These are phyloP conservation scores for Hemaris fuciformis DNA, from an alignment of 2,888 invertebrate species.

Conservation along the genomic window DNA sequence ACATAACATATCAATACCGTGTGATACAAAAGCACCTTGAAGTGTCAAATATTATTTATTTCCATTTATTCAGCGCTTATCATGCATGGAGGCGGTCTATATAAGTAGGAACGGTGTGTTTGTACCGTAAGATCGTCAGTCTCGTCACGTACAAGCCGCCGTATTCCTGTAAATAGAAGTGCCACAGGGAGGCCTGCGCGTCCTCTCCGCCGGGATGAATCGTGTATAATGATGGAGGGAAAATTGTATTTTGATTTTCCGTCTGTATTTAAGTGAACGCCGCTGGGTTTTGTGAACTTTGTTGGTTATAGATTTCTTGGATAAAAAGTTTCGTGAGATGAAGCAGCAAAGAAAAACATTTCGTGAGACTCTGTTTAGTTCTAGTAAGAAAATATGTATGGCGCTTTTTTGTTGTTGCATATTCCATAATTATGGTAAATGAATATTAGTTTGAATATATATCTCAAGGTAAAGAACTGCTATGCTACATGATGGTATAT, in stretches of 20 bases:
- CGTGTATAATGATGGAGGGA: neutral
- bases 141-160: neutral
- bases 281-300: neutral
- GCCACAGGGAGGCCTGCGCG: neutral
- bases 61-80: neutral
- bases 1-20: neutral
- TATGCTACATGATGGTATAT: too few relatives aligned
- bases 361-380: too few relatives aligned
- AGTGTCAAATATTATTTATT: neutral
- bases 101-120: neutral
- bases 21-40: neutral
- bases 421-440: too few relatives aligned
- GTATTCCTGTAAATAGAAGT: conserved; percentile 3
- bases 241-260: conserved; percentile 7
- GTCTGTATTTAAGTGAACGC: neutral
- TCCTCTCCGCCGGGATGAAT: neutral
- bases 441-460: too few relatives aligned
- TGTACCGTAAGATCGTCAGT: neutral
- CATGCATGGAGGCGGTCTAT: neutral
- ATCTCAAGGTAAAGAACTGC: too few relatives aligned
- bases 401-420: too few relatives aligned
- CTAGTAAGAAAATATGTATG: too few relatives aligned
- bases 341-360: too few relatives aligned
- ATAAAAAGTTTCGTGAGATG: neutral
- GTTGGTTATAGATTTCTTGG: neutral